Evolutionary conservation across 2,113 vertebrate species (phyloP), one percentile per base, ranked within the genome.

Genomic region (Cranoglanis bouderius): DNA sequence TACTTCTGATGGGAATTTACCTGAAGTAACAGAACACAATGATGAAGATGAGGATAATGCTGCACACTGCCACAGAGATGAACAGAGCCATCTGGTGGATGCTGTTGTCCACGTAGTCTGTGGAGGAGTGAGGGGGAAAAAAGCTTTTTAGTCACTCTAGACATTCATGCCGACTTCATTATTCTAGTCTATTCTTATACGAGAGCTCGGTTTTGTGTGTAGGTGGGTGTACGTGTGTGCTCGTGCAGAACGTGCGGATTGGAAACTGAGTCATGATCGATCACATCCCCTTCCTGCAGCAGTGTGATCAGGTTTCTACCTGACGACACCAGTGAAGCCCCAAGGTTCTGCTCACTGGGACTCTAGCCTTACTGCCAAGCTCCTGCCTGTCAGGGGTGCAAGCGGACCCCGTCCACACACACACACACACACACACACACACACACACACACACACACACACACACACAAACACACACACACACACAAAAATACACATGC

Each of bases 11-110:
- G 16, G 61, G 29, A 46, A 43, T 75, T 95, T 94, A 99, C 98
- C 98, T 98, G 93, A 97, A 96, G 94, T 98, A 99, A 93, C 95
- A 98, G 93, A 98, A 96, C 90, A 98, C 82, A 40, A 99, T 94
- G 91, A 98, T 93, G 80, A 98, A 90, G 29, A 95, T 93, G 38
- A 99, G 94, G 35, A 99, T 94, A 85, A 97, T 93, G 83, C 95
- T 97, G 93, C 97, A 98, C 89, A 98, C 95, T 21, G 95, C 96
- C 90, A 97, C 93, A 0, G 98, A 98, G 90, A 98, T 97, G 82
- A 97, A 95, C 88, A 99, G 94, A 85, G 96, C 97, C 92, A 97
- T 97, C 91, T 98, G 96, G 92, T 98, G 97, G 90, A 97, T 93
- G 70, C 95, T 95, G 93, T 95, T 96, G 89, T 98, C 96, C 86